Percentiles rank a stretch among this genome's conserved stretches.
phyloP scores from a whole-genome alignment of 1,140 invertebrate genomes.

The Coenobita brevimanus region DNA sequence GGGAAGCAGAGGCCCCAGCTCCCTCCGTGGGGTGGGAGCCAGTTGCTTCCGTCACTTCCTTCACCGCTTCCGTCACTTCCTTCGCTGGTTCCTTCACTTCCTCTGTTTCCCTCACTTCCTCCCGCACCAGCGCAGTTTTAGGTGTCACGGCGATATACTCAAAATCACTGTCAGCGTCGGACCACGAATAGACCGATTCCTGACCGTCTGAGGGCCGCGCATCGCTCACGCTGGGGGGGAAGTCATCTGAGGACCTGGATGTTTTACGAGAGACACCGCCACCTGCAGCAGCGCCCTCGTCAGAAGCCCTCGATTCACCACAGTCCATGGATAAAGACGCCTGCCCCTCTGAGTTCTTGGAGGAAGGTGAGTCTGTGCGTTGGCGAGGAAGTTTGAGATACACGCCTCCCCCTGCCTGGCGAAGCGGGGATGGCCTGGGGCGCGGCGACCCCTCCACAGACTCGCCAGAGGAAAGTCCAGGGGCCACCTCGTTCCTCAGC shows the following conservation, averaged over 20 bases:
- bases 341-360: slow-evolving; percentile 28
- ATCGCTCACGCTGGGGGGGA: slow-evolving; percentile 16
- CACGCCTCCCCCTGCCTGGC: background rate
- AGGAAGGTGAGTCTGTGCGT: slow-evolving; percentile 45
- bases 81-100: background rate
- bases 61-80: slow-evolving; percentile 27
- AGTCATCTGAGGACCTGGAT: slow-evolving; percentile 52
- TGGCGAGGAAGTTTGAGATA: background rate
- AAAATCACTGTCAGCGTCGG: slow-evolving; percentile 69
- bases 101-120: slow-evolving; percentile 1
- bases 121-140: slow-evolving; percentile 42
- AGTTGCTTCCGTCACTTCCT: background rate
- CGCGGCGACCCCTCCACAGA: slow-evolving; percentile 15
- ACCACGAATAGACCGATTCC: slow-evolving; percentile 68
- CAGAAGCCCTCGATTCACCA: slow-evolving; percentile 12
- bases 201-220: slow-evolving; percentile 38
- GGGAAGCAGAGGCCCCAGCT: background rate
- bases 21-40: background rate
- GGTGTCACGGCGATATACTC: slow-evolving; percentile 55
- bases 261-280: slow-evolving; percentile 28
- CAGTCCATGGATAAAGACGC: background rate
- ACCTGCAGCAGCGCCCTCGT: background rate
- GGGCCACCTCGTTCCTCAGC: slow-evolving; percentile 27
- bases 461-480: slow-evolving; percentile 43
- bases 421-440: background rate